Conservation (phyloP, 2,797 vertebrate genomes). For the Kryptopterus vitreolus region DNA sequence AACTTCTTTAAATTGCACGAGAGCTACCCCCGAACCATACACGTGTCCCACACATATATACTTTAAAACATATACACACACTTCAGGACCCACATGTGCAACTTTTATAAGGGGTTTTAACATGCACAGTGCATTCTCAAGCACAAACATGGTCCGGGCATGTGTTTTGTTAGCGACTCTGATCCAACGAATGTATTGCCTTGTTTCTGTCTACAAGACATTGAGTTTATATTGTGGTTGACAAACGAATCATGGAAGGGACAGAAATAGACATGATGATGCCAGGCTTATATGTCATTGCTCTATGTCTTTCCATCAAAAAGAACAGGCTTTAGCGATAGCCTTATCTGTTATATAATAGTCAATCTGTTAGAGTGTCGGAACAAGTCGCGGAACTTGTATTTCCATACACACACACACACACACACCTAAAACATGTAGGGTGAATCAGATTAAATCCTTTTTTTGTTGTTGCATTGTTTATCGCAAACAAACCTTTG, state of each 20-base stretch:
- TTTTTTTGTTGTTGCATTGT: background rate
- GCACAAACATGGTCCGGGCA: background rate
- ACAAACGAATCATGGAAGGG: slow-evolving; percentile 5
- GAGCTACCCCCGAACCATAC: background rate
- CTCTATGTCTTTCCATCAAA: background rate
- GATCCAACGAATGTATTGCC: background rate
- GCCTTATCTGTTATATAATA: slow-evolving; percentile 13
- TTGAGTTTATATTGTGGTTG: background rate
- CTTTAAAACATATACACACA: background rate
- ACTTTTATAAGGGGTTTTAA: background rate
- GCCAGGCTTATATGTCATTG: slow-evolving; percentile 12
- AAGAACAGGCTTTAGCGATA: background rate
- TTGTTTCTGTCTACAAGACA: slow-evolving; percentile 25
- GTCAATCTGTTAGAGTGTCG: background rate
- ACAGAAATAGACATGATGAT: slow-evolving; percentile 19
- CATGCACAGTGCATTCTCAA: background rate
- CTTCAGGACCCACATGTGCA: background rate
- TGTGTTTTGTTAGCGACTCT: background rate
- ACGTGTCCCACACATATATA: slow-evolving; percentile 8
- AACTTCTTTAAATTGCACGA: slow-evolving; percentile 1
- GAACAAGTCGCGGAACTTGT: too few species aligned
- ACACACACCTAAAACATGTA: too few species aligned
- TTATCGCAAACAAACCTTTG: background rate
- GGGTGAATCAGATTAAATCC: background rate
- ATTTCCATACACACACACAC: background rate